Evolutionary conservation across 2,888 invertebrate species (phyloP), one percentile per base, ranked within the genome.

Genomic region (Torymus aiolomorphi): DNA sequence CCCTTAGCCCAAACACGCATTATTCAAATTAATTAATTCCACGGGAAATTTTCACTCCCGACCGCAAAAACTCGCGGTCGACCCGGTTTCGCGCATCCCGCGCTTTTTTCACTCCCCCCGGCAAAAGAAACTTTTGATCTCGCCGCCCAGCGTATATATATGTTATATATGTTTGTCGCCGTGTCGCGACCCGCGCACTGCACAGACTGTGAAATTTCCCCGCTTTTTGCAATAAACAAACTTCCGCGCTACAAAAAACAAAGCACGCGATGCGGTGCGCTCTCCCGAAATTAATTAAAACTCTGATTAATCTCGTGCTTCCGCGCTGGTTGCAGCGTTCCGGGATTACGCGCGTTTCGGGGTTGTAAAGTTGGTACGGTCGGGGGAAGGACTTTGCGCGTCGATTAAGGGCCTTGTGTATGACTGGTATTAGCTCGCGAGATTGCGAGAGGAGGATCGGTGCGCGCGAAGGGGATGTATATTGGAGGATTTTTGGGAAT

Each of bases 261-360:
- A 16, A 42, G n/a, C 57, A 14, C 18, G 18, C 31, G 42, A 59
- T 16, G 52, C 18, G 31, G 18, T 16, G 42, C 51, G 24, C 24
- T 16, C 24, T 24, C 59, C n/a, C 54, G 18, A 65, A 70, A 74
- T 79, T 74, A 69, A 74, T 79, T 74, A 74, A 74, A 74, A 69
- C 69, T 74, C 69, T 78, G 78, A 78, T 78, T 73, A 78, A 78
- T 74, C 74, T 75, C n/a, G n/a, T 70, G 52, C 11, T 61, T 61
- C 13, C 4, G 11, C 54, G 54, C 20, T 24, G 57, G 16, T 54
- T 8, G n/a, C 2, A 14, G 42, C 18, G 61, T 51, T 49, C n/a
- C 42, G n/a, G 14, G 49, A n/a, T 8, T 12, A 16, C 13, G 13
- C n/a, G 54, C 69, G 57, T 69, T 42, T 42, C 18, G 61, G 51